Evolutionary conservation across 2,113 vertebrate species (phyloP), one percentile per base, ranked within the genome.

Genomic region (Uropsilus gracilis): DNA sequence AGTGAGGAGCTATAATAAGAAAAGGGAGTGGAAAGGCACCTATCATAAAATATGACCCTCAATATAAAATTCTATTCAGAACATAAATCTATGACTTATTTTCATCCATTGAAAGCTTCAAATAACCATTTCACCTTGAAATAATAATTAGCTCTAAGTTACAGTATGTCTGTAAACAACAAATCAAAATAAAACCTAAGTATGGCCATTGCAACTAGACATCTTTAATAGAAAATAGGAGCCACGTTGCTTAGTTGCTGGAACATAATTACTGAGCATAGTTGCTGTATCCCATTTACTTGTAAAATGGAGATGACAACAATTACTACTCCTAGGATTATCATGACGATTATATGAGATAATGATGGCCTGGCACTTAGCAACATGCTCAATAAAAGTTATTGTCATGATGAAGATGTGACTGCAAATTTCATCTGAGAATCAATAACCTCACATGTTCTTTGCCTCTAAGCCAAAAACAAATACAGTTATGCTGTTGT

Each of bases 381-480:
- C 26, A 32, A 13, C 17, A 39, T 6, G 20, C 32, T 71, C n/a
- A 48, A 39, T 20, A 75, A 80, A 44, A 61, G n/a, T 16, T 28
- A 30, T 26, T 30, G 42, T 12, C 22, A 37, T 6, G 30, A 53
- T 73, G 28, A 73, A 83, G 39, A 77, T 24, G 8, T 18, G 44
- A 57, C 50, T 26, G n/a, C 2, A 42, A 17, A 80, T 32, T 55
- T 18, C 48, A 50, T n/a, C 55, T 84, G 61, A 3, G 39, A 13
- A 64, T 84, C 39, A 66, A 1, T 83, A 72, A 72, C 20, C 34
- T 89, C 64, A 28, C 18, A 37, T 32, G 48, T 59, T 76, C 59
- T 90, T 75, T 80, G 22, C 32, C 24, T 10, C 61, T 61, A 85
- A 96, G 16, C 14, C 32, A 78, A 96, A 91, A 73, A 30, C 18